Evolutionary conservation across 2,888 invertebrate genomes (phyloP).

Genomic region (Ariolimax columbianus): DNA sequence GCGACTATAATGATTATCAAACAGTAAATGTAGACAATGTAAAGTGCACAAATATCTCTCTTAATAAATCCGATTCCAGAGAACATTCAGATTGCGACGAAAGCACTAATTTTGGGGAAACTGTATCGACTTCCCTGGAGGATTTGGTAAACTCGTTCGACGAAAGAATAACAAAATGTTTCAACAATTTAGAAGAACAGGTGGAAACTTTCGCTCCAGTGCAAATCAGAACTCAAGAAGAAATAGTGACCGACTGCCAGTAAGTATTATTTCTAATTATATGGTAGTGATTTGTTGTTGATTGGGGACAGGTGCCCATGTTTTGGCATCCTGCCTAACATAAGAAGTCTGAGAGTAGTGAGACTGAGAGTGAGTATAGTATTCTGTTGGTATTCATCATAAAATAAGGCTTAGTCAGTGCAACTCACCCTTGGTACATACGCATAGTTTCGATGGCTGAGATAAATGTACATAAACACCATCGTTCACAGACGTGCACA

Average conservation of each 20-base stretch:
- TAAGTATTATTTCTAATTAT: slow-evolving; percentile 84
- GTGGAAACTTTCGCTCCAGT: slow-evolving; percentile 97
- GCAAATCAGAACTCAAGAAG: slow-evolving; percentile 97
- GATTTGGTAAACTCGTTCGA: slow-evolving; percentile 99
- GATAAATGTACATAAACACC: too few relatives aligned
- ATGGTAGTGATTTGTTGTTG: neutral
- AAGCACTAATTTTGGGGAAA: slow-evolving; percentile 86
- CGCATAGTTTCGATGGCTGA: too few relatives aligned
- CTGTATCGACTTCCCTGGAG: slow-evolving; percentile 89
- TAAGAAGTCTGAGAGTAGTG: too few relatives aligned
- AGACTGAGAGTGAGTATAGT: too few relatives aligned
- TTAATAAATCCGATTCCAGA: slow-evolving; percentile 65
- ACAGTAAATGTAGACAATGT: slow-evolving; percentile 66
- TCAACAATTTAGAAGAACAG: slow-evolving; percentile 97
- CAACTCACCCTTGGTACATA: too few relatives aligned
- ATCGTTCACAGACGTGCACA: too few relatives aligned
- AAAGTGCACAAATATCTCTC: slow-evolving; percentile 66
- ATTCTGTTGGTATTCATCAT: too few relatives aligned
- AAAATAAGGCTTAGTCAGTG: too few relatives aligned
- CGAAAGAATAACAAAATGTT: slow-evolving; percentile 98
- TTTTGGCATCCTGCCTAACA: slow-evolving; percentile 21
- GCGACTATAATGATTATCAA: slow-evolving; percentile 82
- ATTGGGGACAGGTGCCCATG: neutral
- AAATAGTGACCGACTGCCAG: slow-evolving; percentile 99
- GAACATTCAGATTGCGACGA: slow-evolving; percentile 61